Conservation (phyloP, 2,797 vertebrate species). For the Sphenodon punctatus region DNA sequence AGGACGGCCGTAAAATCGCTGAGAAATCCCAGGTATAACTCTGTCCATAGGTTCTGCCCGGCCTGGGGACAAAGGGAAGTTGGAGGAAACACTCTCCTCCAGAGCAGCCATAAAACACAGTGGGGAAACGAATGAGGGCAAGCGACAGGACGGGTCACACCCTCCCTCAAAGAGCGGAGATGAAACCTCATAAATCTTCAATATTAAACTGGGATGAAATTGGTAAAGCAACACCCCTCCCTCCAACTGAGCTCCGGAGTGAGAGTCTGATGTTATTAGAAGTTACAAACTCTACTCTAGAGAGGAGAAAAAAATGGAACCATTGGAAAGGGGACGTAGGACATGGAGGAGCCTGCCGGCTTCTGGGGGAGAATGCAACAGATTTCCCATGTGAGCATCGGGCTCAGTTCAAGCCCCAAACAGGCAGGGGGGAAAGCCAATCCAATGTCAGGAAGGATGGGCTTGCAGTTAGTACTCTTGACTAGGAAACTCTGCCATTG, state of each 20-base stretch:
- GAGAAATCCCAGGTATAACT: not conserved
- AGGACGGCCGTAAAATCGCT: rapidly evolving
- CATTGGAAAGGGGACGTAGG: no score
- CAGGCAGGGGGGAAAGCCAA: no score
- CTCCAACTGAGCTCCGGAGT: not conserved
- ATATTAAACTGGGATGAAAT: constrained; percentile 48
- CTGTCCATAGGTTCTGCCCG: not conserved
- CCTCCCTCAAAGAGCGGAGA: not conserved
- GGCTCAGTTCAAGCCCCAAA: no score
- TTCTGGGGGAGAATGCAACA: not conserved
- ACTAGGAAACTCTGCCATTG: no score
- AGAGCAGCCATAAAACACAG: not conserved
- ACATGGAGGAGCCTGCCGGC: rapidly evolving
- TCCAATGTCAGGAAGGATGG: not conserved
- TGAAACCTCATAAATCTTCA: constrained; percentile 48
- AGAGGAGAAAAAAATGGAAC: not conserved
- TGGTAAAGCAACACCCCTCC: not conserved
- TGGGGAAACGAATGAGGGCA: not conserved
- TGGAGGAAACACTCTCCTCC: not conserved
- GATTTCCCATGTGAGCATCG: not conserved
- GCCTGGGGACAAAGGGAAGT: not conserved
- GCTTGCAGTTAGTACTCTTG: not conserved
- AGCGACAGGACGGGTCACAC: not conserved
- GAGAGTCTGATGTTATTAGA: not conserved
- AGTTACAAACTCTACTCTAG: not conserved